Evolutionary conservation across 1,140 invertebrate species (phyloP).

Genomic region (Cardiocondyla obscurior): DNA sequence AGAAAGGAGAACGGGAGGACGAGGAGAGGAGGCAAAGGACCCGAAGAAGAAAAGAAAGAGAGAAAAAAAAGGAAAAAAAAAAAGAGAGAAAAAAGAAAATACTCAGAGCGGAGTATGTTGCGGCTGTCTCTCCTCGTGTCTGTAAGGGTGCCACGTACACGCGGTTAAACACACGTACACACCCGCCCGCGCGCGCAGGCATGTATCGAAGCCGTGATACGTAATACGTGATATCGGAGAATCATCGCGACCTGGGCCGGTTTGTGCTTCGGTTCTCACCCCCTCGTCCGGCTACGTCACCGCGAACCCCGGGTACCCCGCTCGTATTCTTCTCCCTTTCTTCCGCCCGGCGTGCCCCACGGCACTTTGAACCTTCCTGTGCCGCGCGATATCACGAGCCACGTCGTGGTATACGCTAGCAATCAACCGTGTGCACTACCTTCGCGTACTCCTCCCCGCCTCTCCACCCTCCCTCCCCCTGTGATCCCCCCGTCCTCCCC

Average conservation of each 20-base stretch:
- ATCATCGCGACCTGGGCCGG: constrained; percentile 62
- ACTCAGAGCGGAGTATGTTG: background rate
- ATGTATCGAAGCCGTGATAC: constrained; percentile 55
- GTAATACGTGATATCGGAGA: constrained; percentile 68
- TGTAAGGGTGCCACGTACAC: background rate
- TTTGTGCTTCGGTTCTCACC: constrained; percentile 47
- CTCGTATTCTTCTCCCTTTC: constrained; percentile 38
- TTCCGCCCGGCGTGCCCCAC: constrained; percentile 5
- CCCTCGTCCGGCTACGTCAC: background rate
- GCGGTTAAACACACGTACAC: background rate
- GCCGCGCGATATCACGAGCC: constrained; percentile 37
- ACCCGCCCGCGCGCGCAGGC: background rate
- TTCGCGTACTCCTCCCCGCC: too few species aligned
- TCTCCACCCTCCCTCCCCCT: too few species aligned
- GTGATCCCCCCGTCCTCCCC: background rate
- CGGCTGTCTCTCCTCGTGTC: background rate
- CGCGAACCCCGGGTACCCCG: background rate
- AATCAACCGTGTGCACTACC: constrained; percentile 42
- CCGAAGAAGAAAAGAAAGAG: constrained; percentile 2
- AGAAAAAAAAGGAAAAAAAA: constrained; percentile 17
- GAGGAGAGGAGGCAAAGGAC: background rate
- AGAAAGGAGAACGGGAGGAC: constrained; percentile 37
- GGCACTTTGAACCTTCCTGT: constrained; percentile 55
- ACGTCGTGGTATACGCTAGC: constrained; percentile 31
- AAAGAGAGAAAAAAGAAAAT: constrained; percentile 22